phyloP scores from a whole-genome alignment of 2,888 invertebrate genomes.

The Leptinotarsa rubiginosa region DNA sequence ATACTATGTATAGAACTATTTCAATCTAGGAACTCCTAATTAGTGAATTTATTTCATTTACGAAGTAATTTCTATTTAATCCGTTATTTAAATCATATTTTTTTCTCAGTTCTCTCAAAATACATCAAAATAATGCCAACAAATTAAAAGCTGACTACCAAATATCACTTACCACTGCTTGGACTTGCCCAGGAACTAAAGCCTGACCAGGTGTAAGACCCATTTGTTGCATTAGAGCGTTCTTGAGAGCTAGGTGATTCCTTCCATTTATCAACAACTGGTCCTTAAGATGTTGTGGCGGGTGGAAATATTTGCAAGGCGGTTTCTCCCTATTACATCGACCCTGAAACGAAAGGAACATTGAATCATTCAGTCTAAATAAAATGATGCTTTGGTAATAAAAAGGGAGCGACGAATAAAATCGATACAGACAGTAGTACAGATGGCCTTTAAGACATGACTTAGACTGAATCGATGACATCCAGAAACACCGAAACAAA shows the following conservation, averaged over 20 bases:
- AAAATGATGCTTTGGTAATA: too few species aligned
- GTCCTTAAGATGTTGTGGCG: slow-evolving; percentile 99
- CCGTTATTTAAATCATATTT: not conserved
- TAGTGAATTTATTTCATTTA: not conserved
- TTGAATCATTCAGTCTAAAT: not conserved
- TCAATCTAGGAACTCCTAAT: too few species aligned
- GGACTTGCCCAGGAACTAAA: slow-evolving; percentile 92
- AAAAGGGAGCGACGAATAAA: too few species aligned
- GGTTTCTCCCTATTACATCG: slow-evolving; percentile 99
- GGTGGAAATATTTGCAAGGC: slow-evolving; percentile 99
- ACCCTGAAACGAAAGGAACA: slow-evolving; percentile 76
- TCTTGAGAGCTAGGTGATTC: slow-evolving; percentile 99
- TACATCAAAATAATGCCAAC: not conserved
- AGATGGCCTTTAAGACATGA: too few species aligned
- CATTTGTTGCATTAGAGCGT: slow-evolving; percentile 97
- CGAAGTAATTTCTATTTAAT: not conserved
- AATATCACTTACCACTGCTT: slow-evolving; percentile 83
- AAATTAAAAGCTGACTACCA: not conserved
- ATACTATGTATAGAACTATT: too few species aligned
- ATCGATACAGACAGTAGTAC: too few species aligned
- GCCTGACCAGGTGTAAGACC: slow-evolving; percentile 91
- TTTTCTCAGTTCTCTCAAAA: slow-evolving; percentile 14
- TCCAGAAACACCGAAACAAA: too few species aligned
- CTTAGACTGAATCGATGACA: too few species aligned
- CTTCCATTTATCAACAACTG: slow-evolving; percentile 99